phyloP scores from a whole-genome alignment of 2,888 invertebrate species.

The Acanthopleura granulata region DNA sequence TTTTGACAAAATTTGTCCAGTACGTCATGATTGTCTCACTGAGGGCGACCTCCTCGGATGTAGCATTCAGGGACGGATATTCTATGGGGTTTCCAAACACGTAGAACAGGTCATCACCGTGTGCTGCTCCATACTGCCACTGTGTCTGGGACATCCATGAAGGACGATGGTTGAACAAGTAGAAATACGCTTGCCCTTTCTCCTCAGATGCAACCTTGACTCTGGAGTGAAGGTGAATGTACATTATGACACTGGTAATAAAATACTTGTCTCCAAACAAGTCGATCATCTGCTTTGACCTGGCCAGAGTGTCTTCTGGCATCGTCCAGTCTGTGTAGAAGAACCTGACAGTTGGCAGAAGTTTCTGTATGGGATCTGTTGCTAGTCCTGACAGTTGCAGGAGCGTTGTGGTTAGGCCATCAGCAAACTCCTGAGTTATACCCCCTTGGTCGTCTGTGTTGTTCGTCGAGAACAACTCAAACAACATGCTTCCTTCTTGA shows the following conservation, averaged over 20 bases:
- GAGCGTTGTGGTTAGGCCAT: not conserved
- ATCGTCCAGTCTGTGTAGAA: constrained; percentile 10
- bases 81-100: not conserved
- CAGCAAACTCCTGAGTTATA: not conserved
- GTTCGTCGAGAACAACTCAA: not conserved
- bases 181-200: not conserved
- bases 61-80: not conserved
- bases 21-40: constrained; percentile 56
- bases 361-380: not conserved
- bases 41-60: not conserved
- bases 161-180: not conserved
- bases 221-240: not conserved
- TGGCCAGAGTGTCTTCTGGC: not conserved
- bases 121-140: not conserved
- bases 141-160: not conserved
- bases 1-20: constrained; percentile 68
- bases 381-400: not conserved
- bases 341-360: not conserved
- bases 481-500: not conserved
- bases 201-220: not conserved
- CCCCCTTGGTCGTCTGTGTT: not conserved
- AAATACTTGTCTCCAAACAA: not conserved
- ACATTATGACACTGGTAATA: not conserved
- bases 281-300: not conserved
- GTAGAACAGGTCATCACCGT: not conserved